A percentile compares a stretch with the other conserved stretches of the same genome.
Evolutionary conservation across 2,113 vertebrate species (phyloP).

Genomic region (Podarcis muralis): DNA sequence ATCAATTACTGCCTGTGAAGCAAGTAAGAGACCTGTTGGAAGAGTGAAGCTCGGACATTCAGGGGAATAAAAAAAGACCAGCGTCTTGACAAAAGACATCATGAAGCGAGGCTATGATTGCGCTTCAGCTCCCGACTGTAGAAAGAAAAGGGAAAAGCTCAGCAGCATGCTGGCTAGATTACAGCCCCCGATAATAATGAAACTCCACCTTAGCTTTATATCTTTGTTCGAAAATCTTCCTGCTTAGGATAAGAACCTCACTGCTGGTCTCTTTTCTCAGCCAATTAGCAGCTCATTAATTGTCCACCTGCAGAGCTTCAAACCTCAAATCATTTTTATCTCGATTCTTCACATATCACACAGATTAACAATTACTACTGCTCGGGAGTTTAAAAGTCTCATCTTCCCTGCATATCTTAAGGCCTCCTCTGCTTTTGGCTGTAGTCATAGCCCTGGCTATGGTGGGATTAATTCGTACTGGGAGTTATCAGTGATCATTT

Average conservation of each 20-base stretch:
- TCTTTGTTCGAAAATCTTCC: neutral
- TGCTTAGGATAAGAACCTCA: constrained; percentile 18
- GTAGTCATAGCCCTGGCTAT: neutral
- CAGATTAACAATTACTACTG: constrained; percentile 38
- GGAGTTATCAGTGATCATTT: neutral
- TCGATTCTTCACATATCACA: constrained; percentile 43
- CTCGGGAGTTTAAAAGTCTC: neutral
- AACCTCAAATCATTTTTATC: constrained; percentile 46
- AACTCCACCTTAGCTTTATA: neutral
- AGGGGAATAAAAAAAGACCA: neutral
- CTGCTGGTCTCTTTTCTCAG: constrained; percentile 19
- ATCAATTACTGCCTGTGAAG: neutral
- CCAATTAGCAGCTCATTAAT: constrained; percentile 58
- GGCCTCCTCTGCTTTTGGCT: neutral
- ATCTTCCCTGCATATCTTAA: neutral
- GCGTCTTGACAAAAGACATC: neutral
- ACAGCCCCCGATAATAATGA: constrained; percentile 6
- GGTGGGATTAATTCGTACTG: neutral
- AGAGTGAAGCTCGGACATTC: neutral
- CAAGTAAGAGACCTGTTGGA: neutral
- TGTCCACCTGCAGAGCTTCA: constrained; percentile 26
- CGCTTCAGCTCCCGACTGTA: neutral
- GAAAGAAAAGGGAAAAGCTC: neutral
- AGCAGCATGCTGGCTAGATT: accelerated
- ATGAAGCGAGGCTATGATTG: neutral